These are phyloP conservation scores for Adelphocoris suturalis DNA, from an alignment of 2,888 invertebrate genomes.

Conservation along the genomic window DNA sequence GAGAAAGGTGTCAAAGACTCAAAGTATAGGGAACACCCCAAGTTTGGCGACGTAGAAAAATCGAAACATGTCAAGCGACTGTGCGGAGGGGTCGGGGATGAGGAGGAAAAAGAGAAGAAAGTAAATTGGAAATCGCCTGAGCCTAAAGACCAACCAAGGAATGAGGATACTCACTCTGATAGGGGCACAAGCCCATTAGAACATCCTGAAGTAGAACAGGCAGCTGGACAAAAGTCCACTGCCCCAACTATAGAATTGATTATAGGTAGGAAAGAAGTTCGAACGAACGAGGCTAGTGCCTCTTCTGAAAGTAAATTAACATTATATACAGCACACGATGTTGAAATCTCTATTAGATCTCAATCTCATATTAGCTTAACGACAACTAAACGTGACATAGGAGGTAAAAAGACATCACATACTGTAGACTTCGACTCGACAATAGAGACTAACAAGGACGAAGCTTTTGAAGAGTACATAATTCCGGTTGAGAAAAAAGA, in stretches of 20 bases:
- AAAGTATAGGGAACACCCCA: slow-evolving; percentile 76
- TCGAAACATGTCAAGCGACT: slow-evolving; percentile 76
- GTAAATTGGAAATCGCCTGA: slow-evolving; percentile 73
- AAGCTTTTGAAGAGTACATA: slow-evolving; percentile 78
- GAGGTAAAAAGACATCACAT: slow-evolving; percentile 80
- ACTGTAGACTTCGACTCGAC: slow-evolving; percentile 80
- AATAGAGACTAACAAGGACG: slow-evolving; percentile 79
- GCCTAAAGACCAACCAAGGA: slow-evolving; percentile 51
- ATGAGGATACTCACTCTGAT: slow-evolving; percentile 76
- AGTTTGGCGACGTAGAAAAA: slow-evolving; percentile 75
- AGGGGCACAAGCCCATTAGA: slow-evolving; percentile 77
- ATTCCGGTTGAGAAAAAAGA: slow-evolving; percentile 78
- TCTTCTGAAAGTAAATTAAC: slow-evolving; percentile 81
- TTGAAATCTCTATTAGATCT: slow-evolving; percentile 81
- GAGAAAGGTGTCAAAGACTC: slow-evolving; percentile 77
- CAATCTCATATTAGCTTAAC: slow-evolving; percentile 81
- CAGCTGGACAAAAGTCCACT: slow-evolving; percentile 72
- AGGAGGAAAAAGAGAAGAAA: slow-evolving; percentile 78
- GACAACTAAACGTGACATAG: slow-evolving; percentile 79
- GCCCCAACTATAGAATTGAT: slow-evolving; percentile 80
- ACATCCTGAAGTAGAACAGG: slow-evolving; percentile 72
- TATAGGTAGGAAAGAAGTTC: slow-evolving; percentile 81
- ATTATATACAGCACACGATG: slow-evolving; percentile 80
- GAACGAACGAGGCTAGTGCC: slow-evolving; percentile 80
- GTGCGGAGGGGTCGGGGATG: slow-evolving; percentile 77